Conservation (phyloP, 2,113 vertebrate genomes). For the Odobenus rosmarus region DNA sequence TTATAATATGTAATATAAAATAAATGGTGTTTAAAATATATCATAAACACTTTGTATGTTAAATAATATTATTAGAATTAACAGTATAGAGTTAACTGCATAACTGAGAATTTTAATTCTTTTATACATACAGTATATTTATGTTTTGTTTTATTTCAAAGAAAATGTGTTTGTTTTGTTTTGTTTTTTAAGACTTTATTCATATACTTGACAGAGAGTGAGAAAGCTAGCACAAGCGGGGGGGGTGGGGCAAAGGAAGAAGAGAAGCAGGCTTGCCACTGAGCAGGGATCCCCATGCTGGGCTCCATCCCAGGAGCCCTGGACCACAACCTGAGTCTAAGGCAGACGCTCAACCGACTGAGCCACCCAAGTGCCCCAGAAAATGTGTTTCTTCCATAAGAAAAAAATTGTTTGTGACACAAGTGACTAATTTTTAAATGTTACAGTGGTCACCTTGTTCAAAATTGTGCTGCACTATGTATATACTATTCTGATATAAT, state of each 20-base stretch:
- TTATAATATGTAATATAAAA: not conserved
- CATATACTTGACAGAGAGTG: not conserved
- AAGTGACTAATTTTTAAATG: not conserved
- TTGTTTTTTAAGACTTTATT: not conserved
- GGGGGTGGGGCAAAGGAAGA: not conserved
- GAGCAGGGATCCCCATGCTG: not conserved
- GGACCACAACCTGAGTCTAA: not conserved
- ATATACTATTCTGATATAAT: not conserved
- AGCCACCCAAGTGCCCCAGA: not conserved
- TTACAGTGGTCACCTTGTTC: not conserved
- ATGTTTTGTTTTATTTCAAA: not conserved
- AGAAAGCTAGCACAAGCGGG: not conserved
- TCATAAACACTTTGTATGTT: not conserved
- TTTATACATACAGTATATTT: not conserved
- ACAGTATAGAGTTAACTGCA: not conserved
- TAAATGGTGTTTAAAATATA: not conserved
- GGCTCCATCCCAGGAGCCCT: not conserved
- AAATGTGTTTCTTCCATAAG: not conserved
- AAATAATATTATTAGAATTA: not conserved
- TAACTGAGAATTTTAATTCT: not conserved
- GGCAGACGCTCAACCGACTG: not conserved
- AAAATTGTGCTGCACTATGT: not conserved
- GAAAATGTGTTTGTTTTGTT: not conserved
- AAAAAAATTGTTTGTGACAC: not conserved
- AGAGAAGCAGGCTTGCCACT: not conserved